Percentiles rank a stretch among this genome's conserved stretches.
Conservation (phyloP, 2,888 invertebrate species). For the Fragum whitleyi region DNA sequence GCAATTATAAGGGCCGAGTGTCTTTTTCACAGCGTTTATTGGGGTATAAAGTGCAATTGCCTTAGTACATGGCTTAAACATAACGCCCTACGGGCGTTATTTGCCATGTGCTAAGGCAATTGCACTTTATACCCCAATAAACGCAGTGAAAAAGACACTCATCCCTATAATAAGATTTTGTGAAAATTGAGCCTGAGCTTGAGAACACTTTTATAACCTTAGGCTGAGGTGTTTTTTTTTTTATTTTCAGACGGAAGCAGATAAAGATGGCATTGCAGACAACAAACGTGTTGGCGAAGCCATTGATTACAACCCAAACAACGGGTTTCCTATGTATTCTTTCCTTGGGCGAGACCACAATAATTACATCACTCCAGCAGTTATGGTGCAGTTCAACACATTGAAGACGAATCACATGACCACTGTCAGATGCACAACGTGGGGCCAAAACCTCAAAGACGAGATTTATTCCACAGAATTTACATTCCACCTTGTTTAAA, state of each 20-base stretch:
- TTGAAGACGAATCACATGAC: slow-evolving; percentile 49
- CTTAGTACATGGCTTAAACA: no score
- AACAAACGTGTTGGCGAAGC: slow-evolving; percentile 29
- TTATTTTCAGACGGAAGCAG: slow-evolving; percentile 24
- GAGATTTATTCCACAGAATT: slow-evolving; percentile 64
- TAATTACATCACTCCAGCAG: slow-evolving; percentile 64
- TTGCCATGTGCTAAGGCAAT: no score
- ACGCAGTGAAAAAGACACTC: no score
- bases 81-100: no score
- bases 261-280: slow-evolving; percentile 10
- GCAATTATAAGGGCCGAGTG: no score
- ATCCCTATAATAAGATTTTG: no score
- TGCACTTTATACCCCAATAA: no score
- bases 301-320: slow-evolving; percentile 58
- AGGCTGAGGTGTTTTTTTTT: not conserved
- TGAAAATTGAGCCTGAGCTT: no score
- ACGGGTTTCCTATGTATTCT: slow-evolving; percentile 67
- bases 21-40: no score
- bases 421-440: slow-evolving; percentile 68
- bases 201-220: no score
- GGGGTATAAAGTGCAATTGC: no score
- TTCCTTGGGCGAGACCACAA: slow-evolving; percentile 42
- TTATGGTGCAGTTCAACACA: slow-evolving; percentile 71
- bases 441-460: slow-evolving; percentile 68
- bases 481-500: slow-evolving; percentile 17